These are phyloP conservation scores for Arion vulgaris DNA, from an alignment of 1,140 invertebrate species.

Conservation along the genomic window DNA sequence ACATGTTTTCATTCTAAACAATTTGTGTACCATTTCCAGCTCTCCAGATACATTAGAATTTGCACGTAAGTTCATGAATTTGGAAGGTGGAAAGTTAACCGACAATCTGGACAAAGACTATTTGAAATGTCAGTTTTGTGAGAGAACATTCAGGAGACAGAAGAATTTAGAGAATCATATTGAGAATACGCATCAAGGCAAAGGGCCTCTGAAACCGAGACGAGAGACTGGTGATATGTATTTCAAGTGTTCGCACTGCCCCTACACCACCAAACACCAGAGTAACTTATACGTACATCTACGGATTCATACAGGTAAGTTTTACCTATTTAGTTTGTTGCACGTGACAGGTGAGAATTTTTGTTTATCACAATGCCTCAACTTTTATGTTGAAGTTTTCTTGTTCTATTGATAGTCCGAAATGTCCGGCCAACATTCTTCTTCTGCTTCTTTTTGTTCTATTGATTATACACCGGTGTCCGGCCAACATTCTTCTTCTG, in stretches of 20 bases:
- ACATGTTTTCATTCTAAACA: too few species aligned
- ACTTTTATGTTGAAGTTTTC: too few species aligned
- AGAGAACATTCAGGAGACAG: constrained; percentile 67
- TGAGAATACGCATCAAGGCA: constrained; percentile 69
- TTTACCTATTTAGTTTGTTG: too few species aligned
- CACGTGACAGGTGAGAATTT: too few species aligned
- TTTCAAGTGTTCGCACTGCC: constrained; percentile 71
- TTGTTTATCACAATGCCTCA: too few species aligned
- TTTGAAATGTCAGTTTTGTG: constrained; percentile 70
- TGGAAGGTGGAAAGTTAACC: constrained; percentile 57
- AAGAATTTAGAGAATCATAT: constrained; percentile 70
- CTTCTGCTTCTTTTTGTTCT: too few species aligned
- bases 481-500: too few species aligned
- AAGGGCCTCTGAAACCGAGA: constrained; percentile 56
- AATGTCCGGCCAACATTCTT: too few species aligned
- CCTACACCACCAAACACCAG: constrained; percentile 71
- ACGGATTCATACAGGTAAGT: constrained; percentile 69
- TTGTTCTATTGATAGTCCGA: too few species aligned
- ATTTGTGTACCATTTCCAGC: too few species aligned
- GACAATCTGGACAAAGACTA: constrained; percentile 69
- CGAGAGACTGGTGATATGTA: constrained; percentile 67
- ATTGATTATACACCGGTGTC: too few species aligned
- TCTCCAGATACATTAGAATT: background rate
- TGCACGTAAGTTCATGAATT: constrained; percentile 55
- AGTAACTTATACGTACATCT: constrained; percentile 71